These are phyloP conservation scores for Lepidothrix coronata DNA, from an alignment of 2,113 vertebrate species.

Conservation along the genomic window DNA sequence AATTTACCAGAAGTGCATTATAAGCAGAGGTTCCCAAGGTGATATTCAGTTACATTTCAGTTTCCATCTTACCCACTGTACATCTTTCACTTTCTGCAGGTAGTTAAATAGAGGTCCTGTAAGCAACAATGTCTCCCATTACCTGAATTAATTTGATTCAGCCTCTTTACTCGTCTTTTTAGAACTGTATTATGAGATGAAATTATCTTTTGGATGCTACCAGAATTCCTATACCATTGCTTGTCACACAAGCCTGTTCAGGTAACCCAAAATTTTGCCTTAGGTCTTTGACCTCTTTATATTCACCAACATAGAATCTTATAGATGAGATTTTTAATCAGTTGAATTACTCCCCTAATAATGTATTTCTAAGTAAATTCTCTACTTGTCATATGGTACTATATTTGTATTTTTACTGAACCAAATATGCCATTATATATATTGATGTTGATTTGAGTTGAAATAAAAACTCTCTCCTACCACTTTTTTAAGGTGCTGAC, in stretches of 20 bases:
- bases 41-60: not conserved
- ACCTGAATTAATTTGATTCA: not conserved
- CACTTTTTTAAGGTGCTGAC: conserved; percentile 80
- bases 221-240: not conserved
- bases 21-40: not conserved
- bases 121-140: not conserved
- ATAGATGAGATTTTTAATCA: not conserved
- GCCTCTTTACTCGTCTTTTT: not conserved
- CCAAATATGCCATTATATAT: not conserved
- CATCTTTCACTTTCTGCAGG: not conserved
- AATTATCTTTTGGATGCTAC: not conserved
- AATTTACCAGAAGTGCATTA: not conserved
- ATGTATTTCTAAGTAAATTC: not conserved
- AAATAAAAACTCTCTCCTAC: not conserved
- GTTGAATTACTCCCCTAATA: not conserved
- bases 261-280: not conserved
- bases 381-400: not conserved
- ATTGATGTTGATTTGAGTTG: not conserved
- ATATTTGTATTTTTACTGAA: not conserved
- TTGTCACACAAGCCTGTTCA: not conserved
- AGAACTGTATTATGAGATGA: not conserved
- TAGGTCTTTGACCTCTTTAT: not conserved
- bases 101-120: not conserved
- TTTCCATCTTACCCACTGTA: not conserved
- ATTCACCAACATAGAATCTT: not conserved